Conservation (phyloP, 2,113 vertebrate genomes). For the Elephas maximus region DNA sequence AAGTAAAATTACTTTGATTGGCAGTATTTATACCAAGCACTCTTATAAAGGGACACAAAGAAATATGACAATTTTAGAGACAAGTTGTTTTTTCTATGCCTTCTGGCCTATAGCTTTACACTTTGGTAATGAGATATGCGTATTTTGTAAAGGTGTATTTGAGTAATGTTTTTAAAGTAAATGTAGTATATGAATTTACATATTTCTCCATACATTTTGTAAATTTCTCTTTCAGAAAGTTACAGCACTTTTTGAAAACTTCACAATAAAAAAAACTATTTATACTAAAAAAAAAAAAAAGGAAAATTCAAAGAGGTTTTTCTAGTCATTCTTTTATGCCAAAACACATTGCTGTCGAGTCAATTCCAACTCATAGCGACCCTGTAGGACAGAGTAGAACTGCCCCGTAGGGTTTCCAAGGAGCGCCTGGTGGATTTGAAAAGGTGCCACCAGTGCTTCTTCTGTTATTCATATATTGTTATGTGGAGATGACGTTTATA, state of each 20-base stretch:
- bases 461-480: not conserved
- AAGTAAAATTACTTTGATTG: not conserved
- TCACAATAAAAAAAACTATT: not conserved
- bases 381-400: too few relatives aligned
- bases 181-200: not conserved
- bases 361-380: too few relatives aligned
- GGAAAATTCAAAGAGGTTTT: not conserved
- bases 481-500: not conserved
- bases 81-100: not conserved
- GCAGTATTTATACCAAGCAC: not conserved
- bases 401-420: too few relatives aligned
- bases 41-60: not conserved
- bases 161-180: slow-evolving; percentile 21
- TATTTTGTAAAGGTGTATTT: not conserved
- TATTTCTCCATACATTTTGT: not conserved
- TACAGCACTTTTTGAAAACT: slow-evolving; percentile 11
- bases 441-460: too few relatives aligned
- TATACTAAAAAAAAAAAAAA: not conserved
- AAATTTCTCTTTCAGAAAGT: slow-evolving; percentile 22
- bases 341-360: too few relatives aligned
- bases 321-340: not conserved
- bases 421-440: too few relatives aligned
- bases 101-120: not conserved
- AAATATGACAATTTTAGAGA: not conserved
- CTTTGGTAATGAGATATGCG: not conserved